Conservation (phyloP, 2,797 vertebrate species). For the Steatocranus sp. region DNA sequence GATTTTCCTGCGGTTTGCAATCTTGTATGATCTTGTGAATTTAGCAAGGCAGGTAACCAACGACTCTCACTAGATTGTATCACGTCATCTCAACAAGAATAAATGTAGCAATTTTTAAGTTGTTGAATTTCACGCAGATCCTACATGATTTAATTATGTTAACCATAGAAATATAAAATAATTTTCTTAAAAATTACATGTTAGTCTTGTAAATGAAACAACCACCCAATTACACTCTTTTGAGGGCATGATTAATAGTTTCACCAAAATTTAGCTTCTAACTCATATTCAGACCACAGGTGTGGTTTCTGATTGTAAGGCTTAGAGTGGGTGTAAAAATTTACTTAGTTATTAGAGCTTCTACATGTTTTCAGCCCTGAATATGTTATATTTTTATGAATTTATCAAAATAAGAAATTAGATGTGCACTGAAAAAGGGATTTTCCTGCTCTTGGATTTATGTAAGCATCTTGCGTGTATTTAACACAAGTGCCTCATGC, state of each 20-base stretch:
- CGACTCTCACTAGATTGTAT: background rate
- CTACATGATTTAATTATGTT: fast-evolving
- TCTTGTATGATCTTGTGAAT: background rate
- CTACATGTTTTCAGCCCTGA: background rate
- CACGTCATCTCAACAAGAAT: background rate
- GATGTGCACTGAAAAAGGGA: background rate
- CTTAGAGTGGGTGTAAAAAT: background rate
- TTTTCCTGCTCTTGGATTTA: too few species aligned
- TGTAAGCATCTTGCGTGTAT: too few species aligned
- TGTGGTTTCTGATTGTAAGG: background rate
- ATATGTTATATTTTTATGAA: background rate
- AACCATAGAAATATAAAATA: background rate
- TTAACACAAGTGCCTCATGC: too few species aligned
- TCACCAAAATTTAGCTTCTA: background rate
- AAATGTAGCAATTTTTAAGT: background rate
- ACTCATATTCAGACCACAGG: fast-evolving
- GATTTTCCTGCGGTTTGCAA: background rate
- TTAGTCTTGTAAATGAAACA: fast-evolving
- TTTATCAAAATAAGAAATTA: background rate
- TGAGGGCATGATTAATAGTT: background rate
- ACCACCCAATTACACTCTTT: background rate
- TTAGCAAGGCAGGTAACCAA: background rate
- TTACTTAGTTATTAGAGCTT: background rate
- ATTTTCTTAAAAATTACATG: background rate
- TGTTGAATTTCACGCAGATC: background rate